Evolutionary conservation across 2,113 vertebrate species (phyloP).

Genomic region (Edolisoma coerulescens): DNA sequence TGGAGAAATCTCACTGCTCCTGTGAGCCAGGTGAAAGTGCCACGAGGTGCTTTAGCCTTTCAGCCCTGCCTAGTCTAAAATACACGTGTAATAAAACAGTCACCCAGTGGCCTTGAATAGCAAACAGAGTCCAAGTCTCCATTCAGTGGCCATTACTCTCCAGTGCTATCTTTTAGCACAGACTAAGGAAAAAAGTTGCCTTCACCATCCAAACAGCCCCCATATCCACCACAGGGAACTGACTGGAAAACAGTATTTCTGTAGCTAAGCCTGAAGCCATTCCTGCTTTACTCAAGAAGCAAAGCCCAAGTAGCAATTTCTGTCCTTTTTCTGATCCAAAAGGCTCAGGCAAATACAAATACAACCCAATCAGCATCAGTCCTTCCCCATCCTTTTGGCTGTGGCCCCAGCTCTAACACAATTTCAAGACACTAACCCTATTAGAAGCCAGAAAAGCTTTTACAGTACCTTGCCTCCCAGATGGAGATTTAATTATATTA

Average conservation of each 20-base stretch:
- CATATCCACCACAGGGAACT: background rate
- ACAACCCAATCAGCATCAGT: background rate
- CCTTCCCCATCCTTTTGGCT: background rate
- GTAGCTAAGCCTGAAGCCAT: background rate
- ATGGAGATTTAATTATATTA: background rate
- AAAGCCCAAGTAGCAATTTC: background rate
- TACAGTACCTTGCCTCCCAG: background rate
- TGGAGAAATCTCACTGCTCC: background rate
- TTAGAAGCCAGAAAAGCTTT: conserved; percentile 7
- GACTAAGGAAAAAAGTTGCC: background rate
- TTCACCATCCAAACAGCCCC: background rate
- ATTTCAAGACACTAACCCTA: background rate
- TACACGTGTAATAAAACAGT: background rate
- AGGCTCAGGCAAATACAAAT: background rate
- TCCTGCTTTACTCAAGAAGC: background rate
- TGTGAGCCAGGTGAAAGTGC: background rate
- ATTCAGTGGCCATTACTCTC: background rate
- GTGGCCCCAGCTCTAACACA: background rate
- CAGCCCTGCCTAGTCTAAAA: background rate
- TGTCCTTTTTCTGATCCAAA: background rate
- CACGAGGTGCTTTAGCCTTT: background rate
- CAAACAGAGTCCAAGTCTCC: background rate
- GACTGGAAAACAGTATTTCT: background rate
- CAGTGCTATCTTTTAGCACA: background rate
- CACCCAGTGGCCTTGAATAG: background rate